Evolutionary conservation across 2,888 invertebrate genomes (phyloP), one percentile per base, ranked within the genome.

Genomic region (Aphodius sticticus): DNA sequence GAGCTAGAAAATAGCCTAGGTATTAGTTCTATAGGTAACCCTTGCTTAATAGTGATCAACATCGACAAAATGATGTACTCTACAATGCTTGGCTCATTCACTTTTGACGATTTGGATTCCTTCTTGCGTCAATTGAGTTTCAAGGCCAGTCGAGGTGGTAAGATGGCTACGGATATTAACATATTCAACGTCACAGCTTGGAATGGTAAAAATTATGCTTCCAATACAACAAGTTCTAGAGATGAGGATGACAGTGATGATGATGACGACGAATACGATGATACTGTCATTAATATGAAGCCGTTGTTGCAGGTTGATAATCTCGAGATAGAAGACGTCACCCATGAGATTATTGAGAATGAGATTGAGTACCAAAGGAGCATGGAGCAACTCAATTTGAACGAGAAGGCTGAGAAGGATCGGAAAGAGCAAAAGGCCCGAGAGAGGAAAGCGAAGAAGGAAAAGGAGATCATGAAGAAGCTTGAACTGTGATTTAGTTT

Each of bases 21-120:
- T 86, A 94, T 99, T 81, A 74, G 53, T 16, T 72, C 69, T 15
- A 74, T 78, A 26, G 78, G 78, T 6, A 99, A 98, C 89, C 99
- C 99, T 0, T 97, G 98, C 0, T 94, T 99, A 94, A 97, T 96
- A 0, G 97, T 96, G n/a, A 94, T 98, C 80, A 98, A 97, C 90
- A 93, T 95, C 16, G 96, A 97, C 89, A 99, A 98, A 90, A 95
- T 96, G 93, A 97, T 97, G 88, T 98, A 95, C 90, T 95, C 97
- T 0, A 91, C 96, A 1, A 91, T 99, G 2, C 92, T 95, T 84
- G 98, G 98, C 9, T 95, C 97, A 16, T 99, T 97, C 91, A 96
- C 96, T 0, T 93, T 94, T 85, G 94, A 94, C 77, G 98, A 98
- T 83, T 97, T 99, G 87, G 94, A 95, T 85, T 97, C 97, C 88